phyloP scores from a whole-genome alignment of 2,797 vertebrate genomes.

The Typhlichthys subterraneus region DNA sequence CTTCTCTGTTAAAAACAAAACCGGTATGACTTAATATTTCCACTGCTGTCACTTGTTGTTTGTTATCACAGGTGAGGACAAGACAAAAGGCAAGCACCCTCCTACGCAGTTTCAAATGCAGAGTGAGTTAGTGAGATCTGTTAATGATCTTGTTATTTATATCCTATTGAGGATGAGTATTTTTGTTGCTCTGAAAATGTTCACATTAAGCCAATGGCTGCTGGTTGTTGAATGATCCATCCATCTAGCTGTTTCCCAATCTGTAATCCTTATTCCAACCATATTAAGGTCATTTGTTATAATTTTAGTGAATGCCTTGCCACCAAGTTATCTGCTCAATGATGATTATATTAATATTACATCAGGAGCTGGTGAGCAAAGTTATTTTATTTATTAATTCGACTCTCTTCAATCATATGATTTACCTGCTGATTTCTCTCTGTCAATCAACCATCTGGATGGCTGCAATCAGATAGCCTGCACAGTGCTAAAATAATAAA shows the following conservation, averaged over 20 bases:
- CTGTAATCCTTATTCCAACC: neutral
- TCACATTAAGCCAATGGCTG: too few species aligned
- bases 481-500: neutral
- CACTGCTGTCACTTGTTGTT: neutral
- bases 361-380: slow-evolving; percentile 12
- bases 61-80: slow-evolving; percentile 40
- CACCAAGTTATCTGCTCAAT: neutral
- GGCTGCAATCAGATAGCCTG: neutral
- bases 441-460: neutral
- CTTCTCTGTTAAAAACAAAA: slow-evolving; percentile 18
- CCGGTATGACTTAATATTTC: slow-evolving; percentile 43
- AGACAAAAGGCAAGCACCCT: neutral
- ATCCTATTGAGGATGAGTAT: too few species aligned
- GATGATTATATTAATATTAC: neutral
- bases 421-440: neutral
- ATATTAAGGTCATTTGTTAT: slow-evolving; percentile 4
- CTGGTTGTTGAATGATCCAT: too few species aligned
- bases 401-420: neutral
- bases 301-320: slow-evolving; percentile 13
- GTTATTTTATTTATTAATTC: neutral
- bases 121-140: slow-evolving; percentile 34
- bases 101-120: neutral
- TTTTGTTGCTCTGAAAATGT: too few species aligned
- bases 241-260: too few species aligned
- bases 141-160: neutral